A percentile compares a stretch with the other conserved stretches of the same genome.
phyloP scores from a whole-genome alignment of 2,113 vertebrate species.

The Cariama cristata region DNA sequence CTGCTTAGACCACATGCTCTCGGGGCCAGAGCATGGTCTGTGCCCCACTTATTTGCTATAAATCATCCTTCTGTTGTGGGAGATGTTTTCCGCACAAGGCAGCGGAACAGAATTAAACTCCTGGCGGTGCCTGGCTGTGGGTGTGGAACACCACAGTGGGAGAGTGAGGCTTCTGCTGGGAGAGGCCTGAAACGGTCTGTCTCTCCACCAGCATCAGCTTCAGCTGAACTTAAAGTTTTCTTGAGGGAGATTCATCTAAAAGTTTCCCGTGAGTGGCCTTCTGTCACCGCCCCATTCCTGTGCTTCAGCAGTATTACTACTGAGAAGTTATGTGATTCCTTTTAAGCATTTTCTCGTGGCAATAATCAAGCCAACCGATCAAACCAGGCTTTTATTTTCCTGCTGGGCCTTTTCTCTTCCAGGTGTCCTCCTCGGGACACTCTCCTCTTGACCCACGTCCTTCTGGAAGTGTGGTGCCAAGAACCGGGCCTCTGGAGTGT shows the following conservation, averaged over 20 bases:
- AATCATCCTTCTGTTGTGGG: background rate
- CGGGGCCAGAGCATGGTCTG: background rate
- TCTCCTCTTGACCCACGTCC: background rate
- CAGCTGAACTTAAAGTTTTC: background rate
- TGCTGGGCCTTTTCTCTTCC: background rate
- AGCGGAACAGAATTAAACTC: background rate
- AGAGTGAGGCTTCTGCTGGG: background rate
- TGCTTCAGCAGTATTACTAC: background rate
- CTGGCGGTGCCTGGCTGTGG: background rate
- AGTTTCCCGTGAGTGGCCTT: background rate
- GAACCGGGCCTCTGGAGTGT: background rate
- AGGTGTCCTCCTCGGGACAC: background rate
- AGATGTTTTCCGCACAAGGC: background rate
- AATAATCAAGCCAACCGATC: background rate
- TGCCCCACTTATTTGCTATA: background rate
- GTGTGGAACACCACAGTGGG: background rate
- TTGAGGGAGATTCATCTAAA: background rate
- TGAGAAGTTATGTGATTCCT: background rate
- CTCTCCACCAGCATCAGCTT: background rate
- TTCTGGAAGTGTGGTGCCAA: background rate
- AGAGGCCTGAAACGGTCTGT: background rate
- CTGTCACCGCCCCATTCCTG: accelerated
- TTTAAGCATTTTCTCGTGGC: background rate
- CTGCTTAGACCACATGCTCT: background rate
- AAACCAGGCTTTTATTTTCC: background rate